Evolutionary conservation across 2,797 vertebrate genomes (phyloP).

Genomic region (Phylloscopus collybita): DNA sequence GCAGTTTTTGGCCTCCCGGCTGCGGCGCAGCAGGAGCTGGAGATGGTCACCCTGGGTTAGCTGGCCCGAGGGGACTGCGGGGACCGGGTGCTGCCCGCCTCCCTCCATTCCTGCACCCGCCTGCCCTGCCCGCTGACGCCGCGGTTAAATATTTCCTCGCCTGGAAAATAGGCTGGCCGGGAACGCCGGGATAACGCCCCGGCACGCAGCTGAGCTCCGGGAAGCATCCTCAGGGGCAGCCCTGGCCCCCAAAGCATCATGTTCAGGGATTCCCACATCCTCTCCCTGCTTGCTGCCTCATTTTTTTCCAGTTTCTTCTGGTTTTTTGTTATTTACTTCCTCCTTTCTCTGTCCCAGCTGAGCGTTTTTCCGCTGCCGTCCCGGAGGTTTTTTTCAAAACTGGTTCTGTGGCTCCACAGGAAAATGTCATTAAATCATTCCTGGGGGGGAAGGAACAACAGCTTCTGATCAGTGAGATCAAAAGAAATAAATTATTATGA

Average conservation of each 20-base stretch:
- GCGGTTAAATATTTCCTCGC: conserved; percentile 58
- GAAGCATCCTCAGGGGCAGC: background rate
- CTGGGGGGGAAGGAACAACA: background rate
- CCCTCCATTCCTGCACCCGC: background rate
- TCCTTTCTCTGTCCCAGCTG: background rate
- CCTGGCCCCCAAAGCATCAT: background rate
- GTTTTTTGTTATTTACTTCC: background rate
- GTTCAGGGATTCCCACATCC: fast-evolving
- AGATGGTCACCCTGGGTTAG: background rate
- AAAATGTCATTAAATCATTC: background rate
- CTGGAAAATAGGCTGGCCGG: background rate
- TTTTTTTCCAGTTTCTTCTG: background rate
- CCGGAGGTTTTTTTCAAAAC: background rate
- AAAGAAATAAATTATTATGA: background rate
- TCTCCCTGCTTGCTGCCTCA: background rate
- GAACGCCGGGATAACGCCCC: background rate
- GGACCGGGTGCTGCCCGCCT: background rate
- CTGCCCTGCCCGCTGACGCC: conserved; percentile 3
- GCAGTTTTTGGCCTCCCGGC: conserved; percentile 78
- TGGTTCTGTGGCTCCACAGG: background rate
- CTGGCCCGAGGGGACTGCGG: background rate
- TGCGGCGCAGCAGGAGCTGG: conserved; percentile 3
- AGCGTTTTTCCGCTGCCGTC: fast-evolving
- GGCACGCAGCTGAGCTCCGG: fast-evolving
- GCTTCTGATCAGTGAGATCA: background rate